These are phyloP conservation scores for Phrynosoma blainvillii DNA, from an alignment of 2,113 vertebrate genomes.

Conservation along the genomic window DNA sequence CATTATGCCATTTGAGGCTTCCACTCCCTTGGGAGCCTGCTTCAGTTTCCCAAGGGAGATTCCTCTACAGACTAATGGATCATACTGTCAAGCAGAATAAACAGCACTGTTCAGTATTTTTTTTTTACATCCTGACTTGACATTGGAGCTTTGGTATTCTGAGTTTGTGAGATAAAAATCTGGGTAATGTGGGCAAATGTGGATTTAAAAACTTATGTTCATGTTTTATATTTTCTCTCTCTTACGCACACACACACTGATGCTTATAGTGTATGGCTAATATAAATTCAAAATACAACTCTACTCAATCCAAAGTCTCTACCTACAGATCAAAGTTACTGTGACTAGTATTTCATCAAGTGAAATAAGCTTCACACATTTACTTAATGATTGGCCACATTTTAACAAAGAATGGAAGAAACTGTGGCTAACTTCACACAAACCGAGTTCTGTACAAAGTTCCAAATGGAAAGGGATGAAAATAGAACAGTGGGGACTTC, in stretches of 20 bases:
- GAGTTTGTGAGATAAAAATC: constrained; percentile 25
- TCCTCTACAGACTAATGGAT: constrained; percentile 57
- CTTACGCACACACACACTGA: background rate
- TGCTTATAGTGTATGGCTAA: constrained; percentile 16
- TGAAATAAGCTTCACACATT: background rate
- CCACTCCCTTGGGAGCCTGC: constrained; percentile 58
- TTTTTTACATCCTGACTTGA: constrained; percentile 21
- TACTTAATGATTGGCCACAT: background rate
- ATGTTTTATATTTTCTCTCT: constrained; percentile 3
- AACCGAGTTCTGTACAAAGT: no score
- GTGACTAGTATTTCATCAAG: background rate
- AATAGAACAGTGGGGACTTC: background rate
- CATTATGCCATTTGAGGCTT: constrained; percentile 63
- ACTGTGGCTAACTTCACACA: no score
- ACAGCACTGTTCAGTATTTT: constrained; percentile 45
- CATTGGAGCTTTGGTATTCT: constrained; percentile 40
- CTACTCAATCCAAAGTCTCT: background rate
- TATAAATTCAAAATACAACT: background rate
- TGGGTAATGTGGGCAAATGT: background rate
- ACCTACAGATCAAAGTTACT: background rate
- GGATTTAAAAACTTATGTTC: background rate
- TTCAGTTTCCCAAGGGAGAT: constrained; percentile 53
- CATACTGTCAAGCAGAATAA: constrained; percentile 60
- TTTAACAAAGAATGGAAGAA: no score
- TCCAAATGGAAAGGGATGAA: background rate